Evolutionary conservation across 2,113 vertebrate species (phyloP), one percentile per base, ranked within the genome.

Genomic region (Phycodurus eques): DNA sequence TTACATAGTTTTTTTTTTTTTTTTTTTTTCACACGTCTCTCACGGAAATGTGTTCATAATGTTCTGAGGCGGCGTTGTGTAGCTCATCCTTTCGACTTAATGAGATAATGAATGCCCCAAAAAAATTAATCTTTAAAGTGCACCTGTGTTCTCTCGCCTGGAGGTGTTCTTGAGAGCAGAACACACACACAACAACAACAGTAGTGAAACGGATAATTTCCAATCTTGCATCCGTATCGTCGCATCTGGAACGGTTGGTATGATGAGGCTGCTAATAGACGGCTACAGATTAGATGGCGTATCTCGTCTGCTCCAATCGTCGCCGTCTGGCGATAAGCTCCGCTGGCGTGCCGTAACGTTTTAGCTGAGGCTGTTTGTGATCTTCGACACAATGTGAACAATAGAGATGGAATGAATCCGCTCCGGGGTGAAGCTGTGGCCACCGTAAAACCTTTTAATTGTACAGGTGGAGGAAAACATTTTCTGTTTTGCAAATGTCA

Each of bases 191-290:
- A 22, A 57, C 54, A 13, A 59, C 22, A n/a, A 59, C 56, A 59
- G 11, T 59, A 12, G 56, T 59, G 56, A 59, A 59, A 59, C 56
- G 22, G 56, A 59, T 31, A 2, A 31, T 44, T 35, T 33, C 14
- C 65, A 54, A 42, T 66, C 67, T 20, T 12, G 19, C 54, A 39
- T 80, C 77, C 44, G 65, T 65, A 69, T 51, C 27, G 62, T 53
- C 35, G 59, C 43, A 79, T 74, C 54, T 77, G 19, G 82, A 74
- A 67, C 53, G 72, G 59, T 60, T 42, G 73, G 76, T 73, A 73
- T 81, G 78, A 73, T 81, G 78, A 81, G 60, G 54, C 67, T 46
- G 27, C 31, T 67, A 74, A 83, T 57, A 74, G 62, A 56, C 0
- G 49, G 63, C n/a, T 61, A 44, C 54, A 83, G 79, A 80, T 85